These are phyloP conservation scores for Hoplodrina ambigua DNA, from an alignment of 2,888 invertebrate genomes.

Conservation along the genomic window DNA sequence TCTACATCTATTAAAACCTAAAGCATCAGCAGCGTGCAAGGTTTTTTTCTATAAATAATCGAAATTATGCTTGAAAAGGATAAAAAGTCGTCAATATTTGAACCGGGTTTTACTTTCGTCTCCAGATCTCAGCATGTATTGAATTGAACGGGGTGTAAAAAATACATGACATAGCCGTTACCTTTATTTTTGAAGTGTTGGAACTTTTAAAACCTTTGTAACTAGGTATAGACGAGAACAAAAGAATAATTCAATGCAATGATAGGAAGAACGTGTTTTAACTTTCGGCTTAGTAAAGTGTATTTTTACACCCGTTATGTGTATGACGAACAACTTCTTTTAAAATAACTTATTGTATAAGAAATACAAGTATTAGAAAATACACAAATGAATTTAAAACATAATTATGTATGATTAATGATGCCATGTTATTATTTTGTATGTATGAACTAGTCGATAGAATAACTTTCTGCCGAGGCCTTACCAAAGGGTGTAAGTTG, in stretches of 20 bases:
- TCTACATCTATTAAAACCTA: background rate
- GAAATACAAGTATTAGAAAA: slow-evolving; percentile 11
- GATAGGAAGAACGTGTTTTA: too few relatives aligned
- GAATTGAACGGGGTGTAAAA: background rate
- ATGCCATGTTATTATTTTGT: background rate
- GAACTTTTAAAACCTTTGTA: too few relatives aligned
- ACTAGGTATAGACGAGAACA: too few relatives aligned
- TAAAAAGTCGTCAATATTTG: too few relatives aligned
- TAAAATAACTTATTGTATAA: too few relatives aligned
- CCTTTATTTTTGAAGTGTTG: too few relatives aligned
- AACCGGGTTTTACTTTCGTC: background rate
- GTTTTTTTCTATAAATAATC: background rate
- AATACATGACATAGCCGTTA: too few relatives aligned
- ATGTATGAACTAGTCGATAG: slow-evolving; percentile 37
- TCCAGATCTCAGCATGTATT: slow-evolving; percentile 49
- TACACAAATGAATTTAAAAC: slow-evolving; percentile 13
- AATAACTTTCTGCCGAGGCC: slow-evolving; percentile 22
- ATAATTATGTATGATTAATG: slow-evolving; percentile 10
- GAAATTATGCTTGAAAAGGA: background rate
- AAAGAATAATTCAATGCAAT: too few relatives aligned
- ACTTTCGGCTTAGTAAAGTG: too few relatives aligned
- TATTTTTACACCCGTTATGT: too few relatives aligned
- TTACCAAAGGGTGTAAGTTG: background rate
- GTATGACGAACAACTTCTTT: too few relatives aligned
- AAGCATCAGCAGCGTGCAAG: background rate